A percentile compares a stretch with the other conserved stretches of the same genome.
These are phyloP conservation scores for Ornithoptera alexandrae DNA, from an alignment of 2,888 invertebrate genomes.

Conservation along the genomic window DNA sequence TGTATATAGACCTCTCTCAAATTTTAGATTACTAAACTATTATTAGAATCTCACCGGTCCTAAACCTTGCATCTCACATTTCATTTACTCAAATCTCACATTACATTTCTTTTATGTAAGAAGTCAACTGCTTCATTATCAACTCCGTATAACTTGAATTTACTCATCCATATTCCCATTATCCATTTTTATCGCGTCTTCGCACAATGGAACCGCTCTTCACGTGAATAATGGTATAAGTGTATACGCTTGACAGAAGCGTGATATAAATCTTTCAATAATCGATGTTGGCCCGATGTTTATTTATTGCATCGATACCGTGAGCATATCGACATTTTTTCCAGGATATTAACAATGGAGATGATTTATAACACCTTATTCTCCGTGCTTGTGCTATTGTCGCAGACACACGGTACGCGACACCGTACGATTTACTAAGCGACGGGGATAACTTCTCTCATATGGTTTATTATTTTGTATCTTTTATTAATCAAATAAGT, in stretches of 20 bases:
- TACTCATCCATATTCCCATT: slow-evolving; percentile 39
- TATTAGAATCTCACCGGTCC: too few relatives aligned
- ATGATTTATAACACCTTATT: slow-evolving; percentile 60
- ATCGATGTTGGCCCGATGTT: slow-evolving; percentile 68
- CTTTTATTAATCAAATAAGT: neutral
- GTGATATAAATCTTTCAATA: slow-evolving; percentile 76
- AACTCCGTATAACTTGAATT: slow-evolving; percentile 15
- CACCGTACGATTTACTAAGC: slow-evolving; percentile 18
- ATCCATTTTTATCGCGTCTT: slow-evolving; percentile 55
- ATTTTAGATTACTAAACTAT: too few relatives aligned
- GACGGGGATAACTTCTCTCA: slow-evolving; percentile 10
- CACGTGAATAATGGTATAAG: slow-evolving; percentile 69
- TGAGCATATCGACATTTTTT: slow-evolving; percentile 56
- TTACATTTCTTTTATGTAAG: slow-evolving; percentile 8
- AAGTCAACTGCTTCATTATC: slow-evolving; percentile 28
- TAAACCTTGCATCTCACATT: too few relatives aligned
- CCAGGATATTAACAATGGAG: slow-evolving; percentile 60
- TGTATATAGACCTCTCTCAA: too few relatives aligned
- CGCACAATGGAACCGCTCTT: slow-evolving; percentile 50
- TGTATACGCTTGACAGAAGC: slow-evolving; percentile 58
- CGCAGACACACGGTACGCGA: slow-evolving; percentile 10
- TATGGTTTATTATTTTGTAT: slow-evolving; percentile 2
- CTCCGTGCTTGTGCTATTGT: slow-evolving; percentile 31
- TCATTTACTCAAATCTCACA: neutral
- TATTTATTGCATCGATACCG: slow-evolving; percentile 63